Conservation (phyloP, 1,140 invertebrate species). For the Panonychus citri region DNA sequence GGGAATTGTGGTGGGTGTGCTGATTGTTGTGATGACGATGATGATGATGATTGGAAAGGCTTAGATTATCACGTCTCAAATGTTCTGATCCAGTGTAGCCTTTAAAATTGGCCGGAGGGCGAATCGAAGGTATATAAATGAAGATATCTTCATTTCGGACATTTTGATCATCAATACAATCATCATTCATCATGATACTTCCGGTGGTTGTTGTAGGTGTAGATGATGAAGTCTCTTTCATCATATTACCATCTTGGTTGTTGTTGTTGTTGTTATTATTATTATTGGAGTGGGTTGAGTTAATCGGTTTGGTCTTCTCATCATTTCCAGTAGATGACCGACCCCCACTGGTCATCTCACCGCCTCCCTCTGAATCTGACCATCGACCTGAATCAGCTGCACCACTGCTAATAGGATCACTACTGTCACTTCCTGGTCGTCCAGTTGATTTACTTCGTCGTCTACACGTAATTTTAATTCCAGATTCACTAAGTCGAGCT, state of each 20-base stretch:
- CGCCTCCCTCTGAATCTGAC: slow-evolving; percentile 1
- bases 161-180: slow-evolving; percentile 1
- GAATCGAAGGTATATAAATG: slow-evolving; percentile 14
- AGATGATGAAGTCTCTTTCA: too few species aligned
- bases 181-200: not conserved
- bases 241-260: not conserved
- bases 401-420: not conserved
- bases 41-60: not conserved
- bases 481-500: not conserved
- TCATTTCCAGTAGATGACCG: not conserved
- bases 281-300: not conserved
- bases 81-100: not conserved
- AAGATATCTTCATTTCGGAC: slow-evolving; percentile 13
- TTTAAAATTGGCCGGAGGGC: slow-evolving; percentile 10
- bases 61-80: not conserved
- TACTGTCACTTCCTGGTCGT: slow-evolving; percentile 2
- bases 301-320: not conserved
- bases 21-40: not conserved
- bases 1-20: too few species aligned
- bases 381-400: slow-evolving; percentile 4
- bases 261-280: too few species aligned
- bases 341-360: not conserved
- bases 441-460: not conserved
- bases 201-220: too few species aligned
- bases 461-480: not conserved